Conservation (phyloP, 2,797 vertebrate genomes). For the Tamandua tetradactyla region DNA sequence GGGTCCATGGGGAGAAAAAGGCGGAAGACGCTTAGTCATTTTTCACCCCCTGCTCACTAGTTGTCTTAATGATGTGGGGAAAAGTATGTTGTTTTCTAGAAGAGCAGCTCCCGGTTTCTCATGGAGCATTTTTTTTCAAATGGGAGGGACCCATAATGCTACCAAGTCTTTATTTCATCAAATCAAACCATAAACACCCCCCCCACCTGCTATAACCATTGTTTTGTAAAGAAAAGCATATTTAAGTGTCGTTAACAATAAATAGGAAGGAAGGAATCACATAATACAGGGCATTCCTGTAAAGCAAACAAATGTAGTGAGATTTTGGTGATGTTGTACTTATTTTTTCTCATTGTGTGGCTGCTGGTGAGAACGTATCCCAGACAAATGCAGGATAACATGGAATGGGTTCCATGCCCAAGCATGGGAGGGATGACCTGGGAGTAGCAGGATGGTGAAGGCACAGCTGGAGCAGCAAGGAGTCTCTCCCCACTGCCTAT, state of each 20-base stretch:
- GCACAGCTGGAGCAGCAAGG: background rate
- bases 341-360: background rate
- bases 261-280: background rate
- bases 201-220: background rate
- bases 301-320: background rate
- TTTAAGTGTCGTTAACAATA: background rate
- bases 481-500: background rate
- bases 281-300: background rate
- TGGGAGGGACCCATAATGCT: background rate
- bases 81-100: constrained; percentile 41
- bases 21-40: constrained; percentile 38
- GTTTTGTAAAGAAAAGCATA: background rate
- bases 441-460: background rate
- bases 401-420: background rate
- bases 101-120: constrained; percentile 5
- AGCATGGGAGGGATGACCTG: background rate
- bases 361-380: background rate
- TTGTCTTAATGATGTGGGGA: constrained; percentile 61
- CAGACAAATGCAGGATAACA: background rate
- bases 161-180: constrained; percentile 16
- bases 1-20: constrained; percentile 25
- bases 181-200: background rate
- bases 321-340: background rate
- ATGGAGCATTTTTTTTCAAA: background rate
- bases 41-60: constrained; percentile 23